Conservation (phyloP, 1,140 invertebrate species). For the Charaxes varanes region DNA sequence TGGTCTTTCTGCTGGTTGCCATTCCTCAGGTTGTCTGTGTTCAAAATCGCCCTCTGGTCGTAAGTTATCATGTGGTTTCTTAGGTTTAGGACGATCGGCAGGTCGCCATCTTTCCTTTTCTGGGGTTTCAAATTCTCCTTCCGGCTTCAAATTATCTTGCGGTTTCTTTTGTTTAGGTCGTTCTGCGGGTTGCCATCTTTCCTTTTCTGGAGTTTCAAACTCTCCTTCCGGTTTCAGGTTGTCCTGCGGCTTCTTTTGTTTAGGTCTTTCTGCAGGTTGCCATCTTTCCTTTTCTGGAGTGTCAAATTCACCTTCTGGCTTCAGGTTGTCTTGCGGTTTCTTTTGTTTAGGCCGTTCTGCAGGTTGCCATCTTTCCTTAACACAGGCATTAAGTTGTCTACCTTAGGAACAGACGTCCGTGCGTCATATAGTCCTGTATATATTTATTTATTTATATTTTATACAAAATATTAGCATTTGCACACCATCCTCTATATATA, state of each 20-base stretch:
- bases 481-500: too few relatives aligned
- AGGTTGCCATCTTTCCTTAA: conserved; percentile 67
- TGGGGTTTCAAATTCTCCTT: conserved; percentile 76
- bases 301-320: conserved; percentile 72
- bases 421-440: too few relatives aligned
- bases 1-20: conserved; percentile 74
- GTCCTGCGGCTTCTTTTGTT: conserved; percentile 59
- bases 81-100: conserved; percentile 71
- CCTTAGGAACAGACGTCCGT: too few relatives aligned
- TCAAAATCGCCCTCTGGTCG: conserved; percentile 77
- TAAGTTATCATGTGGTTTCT: conserved; percentile 76
- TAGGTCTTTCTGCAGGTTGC: conserved; percentile 36
- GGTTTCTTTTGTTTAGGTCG: conserved; percentile 72
- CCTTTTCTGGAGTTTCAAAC: conserved; percentile 70
- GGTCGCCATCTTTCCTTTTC: conserved; percentile 62
- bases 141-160: conserved; percentile 74
- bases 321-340: conserved; percentile 76
- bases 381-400: too few relatives aligned
- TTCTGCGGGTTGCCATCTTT: conserved; percentile 74
- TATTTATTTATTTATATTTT: too few relatives aligned
- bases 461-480: too few relatives aligned
- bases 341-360: conserved; percentile 74
- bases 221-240: conserved; percentile 77
- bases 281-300: conserved; percentile 67
- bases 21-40: conserved; percentile 56